Base-by-base conservation (phyloP, 2,797 vertebrate species). In the Enteromius paludinosus region DNA sequence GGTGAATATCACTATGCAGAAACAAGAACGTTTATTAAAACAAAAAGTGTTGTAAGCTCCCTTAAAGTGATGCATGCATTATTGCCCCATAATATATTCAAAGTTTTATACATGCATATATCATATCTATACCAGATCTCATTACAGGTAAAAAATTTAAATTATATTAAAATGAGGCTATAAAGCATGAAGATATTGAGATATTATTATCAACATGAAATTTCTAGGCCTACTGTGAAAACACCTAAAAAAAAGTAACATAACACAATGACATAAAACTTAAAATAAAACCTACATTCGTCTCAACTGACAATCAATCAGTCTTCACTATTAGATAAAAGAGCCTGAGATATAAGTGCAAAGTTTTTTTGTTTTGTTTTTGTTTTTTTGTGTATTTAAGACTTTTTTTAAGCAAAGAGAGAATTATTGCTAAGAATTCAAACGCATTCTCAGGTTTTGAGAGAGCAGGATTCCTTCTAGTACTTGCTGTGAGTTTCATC, bases 401-500 rank as follows among this genome's bases (percentile, higher is more conserved):
- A 45, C 15, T 6, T 62, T 62, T 54, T 52, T 18, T 38, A 17
- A 23, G 33, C 11, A 33, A 54, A 68, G 45, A 38, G 20, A 52
- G 47, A 54, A 23, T 25, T 14, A 25, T 5, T 8, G 14, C 76
- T 56, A 15, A n/a, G 78, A 41, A 79, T 43, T 69, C 17, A 20
- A 41, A 61, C 17, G 18, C 38, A 4, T 30, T 61, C 35, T 45
- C 12, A 8, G 1, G 25, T 14, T 71, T 15, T 61, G 11, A 80
- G 25, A 69, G 23, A n/a, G 25, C 45, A 52, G 65, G 65, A 70
- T 59, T 79, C 25, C 52, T 79, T 59, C 33, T 68, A 41, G 5
- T 11, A 66, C 61, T 78, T 78, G 76, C 76, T 66, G 30, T 38
- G 76, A 80, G 66, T 80, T 80, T 80, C 78, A 80, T 80, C 78